A percentile compares a stretch with the other conserved stretches of the same genome.
These are phyloP conservation scores for Prolemur simus DNA, from an alignment of 2,113 vertebrate genomes.

Conservation along the genomic window DNA sequence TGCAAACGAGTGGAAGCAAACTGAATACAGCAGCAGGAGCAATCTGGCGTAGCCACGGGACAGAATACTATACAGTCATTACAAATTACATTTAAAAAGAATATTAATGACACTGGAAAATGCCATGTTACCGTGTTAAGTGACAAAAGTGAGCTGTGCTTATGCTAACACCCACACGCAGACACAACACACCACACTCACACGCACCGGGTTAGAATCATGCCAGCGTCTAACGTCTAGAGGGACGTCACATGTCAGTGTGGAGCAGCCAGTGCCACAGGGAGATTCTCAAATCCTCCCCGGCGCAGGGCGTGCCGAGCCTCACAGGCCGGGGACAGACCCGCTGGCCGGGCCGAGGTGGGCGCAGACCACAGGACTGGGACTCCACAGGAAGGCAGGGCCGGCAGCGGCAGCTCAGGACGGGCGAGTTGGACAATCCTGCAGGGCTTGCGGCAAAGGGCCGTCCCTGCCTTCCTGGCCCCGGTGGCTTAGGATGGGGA, in stretches of 20 bases:
- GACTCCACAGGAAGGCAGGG: background rate
- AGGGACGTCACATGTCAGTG: fast-evolving
- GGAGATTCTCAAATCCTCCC: background rate
- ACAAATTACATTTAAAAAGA: background rate
- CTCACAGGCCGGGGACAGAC: fast-evolving
- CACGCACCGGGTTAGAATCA: fast-evolving
- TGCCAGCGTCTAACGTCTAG: fast-evolving
- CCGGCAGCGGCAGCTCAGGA: fast-evolving
- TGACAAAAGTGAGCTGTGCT: background rate
- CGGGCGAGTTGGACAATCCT: fast-evolving
- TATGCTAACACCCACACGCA: background rate
- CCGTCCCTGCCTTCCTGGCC: background rate
- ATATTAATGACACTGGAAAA: fast-evolving
- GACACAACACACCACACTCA: background rate
- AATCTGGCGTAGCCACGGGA: fast-evolving
- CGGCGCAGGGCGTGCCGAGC: fast-evolving
- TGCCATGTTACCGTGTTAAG: background rate
- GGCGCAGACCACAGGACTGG: fast-evolving
- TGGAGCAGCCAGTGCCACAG: background rate
- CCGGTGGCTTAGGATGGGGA: background rate
- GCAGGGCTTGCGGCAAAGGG: fast-evolving
- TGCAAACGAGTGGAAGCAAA: background rate
- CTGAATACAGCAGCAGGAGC: background rate
- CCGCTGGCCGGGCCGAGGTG: too few species aligned
- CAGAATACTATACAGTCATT: background rate